A percentile compares a stretch with the other conserved stretches of the same genome.
phyloP scores from a whole-genome alignment of 2,797 vertebrate species.

The Knipowitschia caucasica region DNA sequence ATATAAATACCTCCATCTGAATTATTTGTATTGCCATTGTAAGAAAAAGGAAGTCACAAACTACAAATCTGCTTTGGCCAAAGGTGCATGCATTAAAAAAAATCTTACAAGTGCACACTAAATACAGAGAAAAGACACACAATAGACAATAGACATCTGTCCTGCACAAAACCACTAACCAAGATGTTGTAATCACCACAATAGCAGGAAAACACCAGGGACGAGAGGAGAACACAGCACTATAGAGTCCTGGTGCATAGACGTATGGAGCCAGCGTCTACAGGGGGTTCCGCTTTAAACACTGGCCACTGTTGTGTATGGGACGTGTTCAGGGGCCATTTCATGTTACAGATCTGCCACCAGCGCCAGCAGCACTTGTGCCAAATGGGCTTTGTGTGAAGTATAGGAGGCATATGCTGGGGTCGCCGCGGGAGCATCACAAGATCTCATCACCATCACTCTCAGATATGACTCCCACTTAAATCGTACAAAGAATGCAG shows the following conservation, averaged over 20 bases:
- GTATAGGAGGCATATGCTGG: slow-evolving; percentile 61
- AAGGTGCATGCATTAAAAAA: too few species aligned
- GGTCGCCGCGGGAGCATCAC: slow-evolving; percentile 49
- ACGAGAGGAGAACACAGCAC: slow-evolving; percentile 61
- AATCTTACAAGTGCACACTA: too few species aligned
- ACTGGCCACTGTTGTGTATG: slow-evolving; percentile 68
- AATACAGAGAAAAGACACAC: too few species aligned
- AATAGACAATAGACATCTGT: too few species aligned
- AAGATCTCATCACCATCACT: slow-evolving; percentile 59
- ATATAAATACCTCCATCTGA: too few species aligned
- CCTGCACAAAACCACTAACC: slow-evolving; percentile 67
- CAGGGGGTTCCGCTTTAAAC: slow-evolving; percentile 66
- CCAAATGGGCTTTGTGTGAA: slow-evolving; percentile 65
- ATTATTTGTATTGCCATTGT: too few species aligned
- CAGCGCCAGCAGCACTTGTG: slow-evolving; percentile 50
- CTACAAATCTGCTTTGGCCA: too few species aligned
- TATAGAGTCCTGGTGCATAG: slow-evolving; percentile 65
- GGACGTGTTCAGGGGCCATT: slow-evolving; percentile 72
- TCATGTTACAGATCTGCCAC: slow-evolving; percentile 73
- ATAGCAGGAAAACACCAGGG: slow-evolving; percentile 68
- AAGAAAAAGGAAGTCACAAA: too few species aligned
- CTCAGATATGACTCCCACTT: slow-evolving; percentile 39
- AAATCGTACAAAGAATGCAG: slow-evolving; percentile 21
- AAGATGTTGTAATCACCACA: slow-evolving; percentile 78
- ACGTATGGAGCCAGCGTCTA: slow-evolving; percentile 63